phyloP scores from a whole-genome alignment of 2,113 vertebrate species.

The Neofelis nebulosa region DNA sequence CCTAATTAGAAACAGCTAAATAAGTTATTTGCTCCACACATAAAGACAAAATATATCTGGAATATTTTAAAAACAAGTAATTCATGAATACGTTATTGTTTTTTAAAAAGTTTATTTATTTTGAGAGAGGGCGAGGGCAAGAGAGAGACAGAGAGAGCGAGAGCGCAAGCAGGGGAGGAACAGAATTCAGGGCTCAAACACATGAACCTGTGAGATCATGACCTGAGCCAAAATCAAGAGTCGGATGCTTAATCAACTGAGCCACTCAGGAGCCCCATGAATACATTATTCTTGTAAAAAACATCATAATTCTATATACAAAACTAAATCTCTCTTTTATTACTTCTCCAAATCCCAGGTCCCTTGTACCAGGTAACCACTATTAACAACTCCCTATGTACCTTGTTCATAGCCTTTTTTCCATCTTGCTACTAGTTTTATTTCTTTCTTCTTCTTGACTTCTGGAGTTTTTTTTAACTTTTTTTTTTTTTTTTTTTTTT shows the following conservation, averaged over 20 bases:
- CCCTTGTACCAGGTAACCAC: neutral
- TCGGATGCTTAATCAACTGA: no score
- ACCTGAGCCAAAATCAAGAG: no score
- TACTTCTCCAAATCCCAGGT: neutral
- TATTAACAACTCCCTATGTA: neutral
- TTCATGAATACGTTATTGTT: neutral
- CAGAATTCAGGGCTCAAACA: no score
- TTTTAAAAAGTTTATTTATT: neutral
- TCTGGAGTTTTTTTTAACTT: no score
- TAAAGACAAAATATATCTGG: neutral
- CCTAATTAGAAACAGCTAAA: neutral
- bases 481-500: no score
- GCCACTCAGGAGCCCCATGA: no score
- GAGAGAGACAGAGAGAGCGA: no score
- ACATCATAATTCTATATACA: neutral
- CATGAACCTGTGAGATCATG: no score
- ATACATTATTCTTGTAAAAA: neutral
- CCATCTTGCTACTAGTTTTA: neutral
- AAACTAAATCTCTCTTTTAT: neutral
- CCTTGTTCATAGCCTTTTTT: neutral
- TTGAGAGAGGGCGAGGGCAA: no score
- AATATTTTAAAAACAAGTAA: slow-evolving; percentile 23
- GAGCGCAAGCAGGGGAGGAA: no score
- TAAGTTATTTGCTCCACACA: neutral
- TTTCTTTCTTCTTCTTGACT: neutral